These are phyloP conservation scores for Vireo altiloquus DNA, from an alignment of 2,113 vertebrate genomes.

Conservation along the genomic window DNA sequence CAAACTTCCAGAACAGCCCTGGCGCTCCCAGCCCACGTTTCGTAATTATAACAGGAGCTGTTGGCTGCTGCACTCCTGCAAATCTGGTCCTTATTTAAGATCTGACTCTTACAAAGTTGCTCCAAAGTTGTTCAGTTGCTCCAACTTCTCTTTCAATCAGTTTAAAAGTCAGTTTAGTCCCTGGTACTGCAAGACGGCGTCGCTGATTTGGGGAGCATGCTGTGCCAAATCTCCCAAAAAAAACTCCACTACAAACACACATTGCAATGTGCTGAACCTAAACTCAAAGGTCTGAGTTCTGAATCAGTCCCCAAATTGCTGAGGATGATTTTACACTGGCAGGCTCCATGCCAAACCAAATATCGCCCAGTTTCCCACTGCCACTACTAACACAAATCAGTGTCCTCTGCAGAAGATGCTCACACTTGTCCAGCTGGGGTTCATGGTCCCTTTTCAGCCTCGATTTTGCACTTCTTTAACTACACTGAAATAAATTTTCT, in stretches of 20 bases:
- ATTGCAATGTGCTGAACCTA: rapidly evolving
- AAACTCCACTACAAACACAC: rapidly evolving
- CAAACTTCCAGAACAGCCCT: not conserved
- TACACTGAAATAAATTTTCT: not conserved
- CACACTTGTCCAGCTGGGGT: not conserved
- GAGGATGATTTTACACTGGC: not conserved
- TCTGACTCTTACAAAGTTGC: not conserved
- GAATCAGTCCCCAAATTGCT: not conserved
- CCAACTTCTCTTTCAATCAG: slow-evolving; percentile 1
- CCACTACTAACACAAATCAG: not conserved
- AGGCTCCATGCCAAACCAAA: not conserved
- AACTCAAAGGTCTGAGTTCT: not conserved
- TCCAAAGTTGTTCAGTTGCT: not conserved
- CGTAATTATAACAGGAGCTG: slow-evolving; percentile 19
- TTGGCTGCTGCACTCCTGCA: not conserved
- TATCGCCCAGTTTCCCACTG: not conserved
- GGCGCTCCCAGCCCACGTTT: not conserved
- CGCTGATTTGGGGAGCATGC: rapidly evolving
- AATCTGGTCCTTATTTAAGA: slow-evolving; percentile 54
- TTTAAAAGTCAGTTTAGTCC: not conserved
- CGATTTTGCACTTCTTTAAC: not conserved
- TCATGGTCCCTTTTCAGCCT: not conserved
- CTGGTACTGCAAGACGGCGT: rapidly evolving
- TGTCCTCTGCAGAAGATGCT: not conserved
- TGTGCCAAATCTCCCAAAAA: not conserved